Evolutionary conservation across 1,140 invertebrate genomes (phyloP), one percentile per base, ranked within the genome.

Genomic region (Eriocheir sinensis): DNA sequence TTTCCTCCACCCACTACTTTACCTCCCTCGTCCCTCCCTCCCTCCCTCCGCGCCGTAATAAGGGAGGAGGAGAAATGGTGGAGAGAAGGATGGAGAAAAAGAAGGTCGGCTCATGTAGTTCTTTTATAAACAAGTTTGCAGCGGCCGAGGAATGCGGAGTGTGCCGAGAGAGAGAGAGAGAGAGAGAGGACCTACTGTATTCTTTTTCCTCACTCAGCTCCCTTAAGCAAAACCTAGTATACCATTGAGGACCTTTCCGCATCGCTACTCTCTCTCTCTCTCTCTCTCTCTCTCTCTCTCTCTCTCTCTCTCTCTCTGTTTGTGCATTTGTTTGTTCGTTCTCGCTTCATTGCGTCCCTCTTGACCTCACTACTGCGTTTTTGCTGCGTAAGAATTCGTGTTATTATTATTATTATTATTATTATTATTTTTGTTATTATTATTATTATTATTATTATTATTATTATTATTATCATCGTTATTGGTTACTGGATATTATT

Each of bases 91-190:
- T n/a, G n/a, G n/a, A n/a, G 48, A 53, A 21, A 21, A 53, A 21
- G 48, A 21, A 9, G 2, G n/a, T 72, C 60, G 27, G 60, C 60
- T 72, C 21, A 21, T 72, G 60, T 72, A 72, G 60, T 72, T 72
- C 60, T 72, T 72, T 72, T 72, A 72, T 72, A 72, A 72, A 72
- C 60, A 72, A 72, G 60, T 72, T 72, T 72, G 60, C n/a, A 72
- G 60, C 60, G 60, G n/a, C n/a, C n/a, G 27, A 72, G 60, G 60
- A 72, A 72, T 72, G 60, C 21, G 60, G 12, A 12, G 44, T 48
- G 21, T 21, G 60, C 12, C 6, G 60, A 72, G 60, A 72, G 60
- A 72, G 60, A 72, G 60, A 72, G 60, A 72, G 60, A 72, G 60
- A 72, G 60, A 72, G 60, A 72, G 60, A 72, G 60, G 48, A 53